Percentiles rank a stretch among this genome's conserved stretches.
Evolutionary conservation across 2,888 invertebrate genomes (phyloP).

Genomic region (Atethmia centrago): DNA sequence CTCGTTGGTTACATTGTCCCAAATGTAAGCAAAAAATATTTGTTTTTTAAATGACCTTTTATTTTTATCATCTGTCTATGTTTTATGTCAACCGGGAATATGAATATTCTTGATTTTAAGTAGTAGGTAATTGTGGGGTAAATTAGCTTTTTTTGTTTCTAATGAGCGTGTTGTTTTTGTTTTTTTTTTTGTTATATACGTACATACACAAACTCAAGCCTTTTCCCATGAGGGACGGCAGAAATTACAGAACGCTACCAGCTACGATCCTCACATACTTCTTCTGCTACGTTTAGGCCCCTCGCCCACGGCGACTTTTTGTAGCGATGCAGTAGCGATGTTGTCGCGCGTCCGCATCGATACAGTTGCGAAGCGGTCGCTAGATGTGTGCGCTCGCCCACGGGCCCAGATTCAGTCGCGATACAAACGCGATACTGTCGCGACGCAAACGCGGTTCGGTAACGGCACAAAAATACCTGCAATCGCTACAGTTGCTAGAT

Average conservation of each 20-base stretch:
- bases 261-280: not conserved
- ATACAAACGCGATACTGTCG: no score
- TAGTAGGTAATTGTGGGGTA: conserved; percentile 35
- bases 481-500: no score
- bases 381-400: no score
- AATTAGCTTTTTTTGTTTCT: conserved; percentile 11
- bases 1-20: conserved; percentile 61
- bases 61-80: conserved; percentile 56
- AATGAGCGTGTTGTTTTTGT: conserved; percentile 5
- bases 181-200: not conserved
- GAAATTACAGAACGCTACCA: not conserved
- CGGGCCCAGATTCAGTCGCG: no score
- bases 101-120: conserved; percentile 52
- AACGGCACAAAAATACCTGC: no score
- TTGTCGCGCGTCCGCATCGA: no score
- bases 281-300: no score
- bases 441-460: no score
- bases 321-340: no score
- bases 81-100: conserved; percentile 45
- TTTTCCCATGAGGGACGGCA: not conserved
- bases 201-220: not conserved
- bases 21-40: conserved; percentile 55
- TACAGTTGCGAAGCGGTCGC: no score
- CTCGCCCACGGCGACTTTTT: no score
- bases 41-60: conserved; percentile 48